Conservation (phyloP, 2,797 vertebrate species). For the Rhadinocentrus ornatus region DNA sequence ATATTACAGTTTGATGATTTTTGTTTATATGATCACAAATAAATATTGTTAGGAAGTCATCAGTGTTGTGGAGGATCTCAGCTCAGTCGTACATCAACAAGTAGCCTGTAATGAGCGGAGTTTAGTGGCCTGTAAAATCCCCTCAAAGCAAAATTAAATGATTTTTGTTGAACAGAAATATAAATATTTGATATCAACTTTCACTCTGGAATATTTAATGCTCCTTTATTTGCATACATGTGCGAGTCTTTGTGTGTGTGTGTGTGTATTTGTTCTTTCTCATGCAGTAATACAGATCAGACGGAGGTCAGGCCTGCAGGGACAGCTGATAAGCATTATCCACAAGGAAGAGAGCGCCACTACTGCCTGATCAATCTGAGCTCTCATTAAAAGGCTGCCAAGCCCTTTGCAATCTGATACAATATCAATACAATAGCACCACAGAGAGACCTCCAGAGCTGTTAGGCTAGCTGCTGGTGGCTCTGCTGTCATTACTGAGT, state of each 20-base stretch:
- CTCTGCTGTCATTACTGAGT: conserved; percentile 68
- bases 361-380: conserved; percentile 84
- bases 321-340: conserved; percentile 61
- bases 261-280: conserved; percentile 10
- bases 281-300: conserved; percentile 38
- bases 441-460: conserved; percentile 71
- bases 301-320: conserved; percentile 45
- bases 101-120: not conserved
- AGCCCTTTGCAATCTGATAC: conserved; percentile 78
- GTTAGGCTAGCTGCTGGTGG: conserved; percentile 69
- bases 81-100: not conserved
- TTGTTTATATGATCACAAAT: too few species aligned
- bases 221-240: not conserved
- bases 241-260: not conserved
- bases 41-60: too few species aligned
- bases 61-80: too few species aligned
- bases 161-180: not conserved
- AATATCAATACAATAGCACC: conserved; percentile 82
- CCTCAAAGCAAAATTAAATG: not conserved
- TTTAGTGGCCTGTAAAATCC: not conserved
- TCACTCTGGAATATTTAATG: not conserved
- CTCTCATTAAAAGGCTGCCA: conserved; percentile 84
- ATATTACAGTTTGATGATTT: too few species aligned
- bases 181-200: conserved; percentile 13
- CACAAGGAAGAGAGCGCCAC: conserved; percentile 66